Percentiles rank a stretch among this genome's conserved stretches.
These are phyloP conservation scores for Euzetes globulus DNA, from an alignment of 2,888 invertebrate genomes.

Conservation along the genomic window DNA sequence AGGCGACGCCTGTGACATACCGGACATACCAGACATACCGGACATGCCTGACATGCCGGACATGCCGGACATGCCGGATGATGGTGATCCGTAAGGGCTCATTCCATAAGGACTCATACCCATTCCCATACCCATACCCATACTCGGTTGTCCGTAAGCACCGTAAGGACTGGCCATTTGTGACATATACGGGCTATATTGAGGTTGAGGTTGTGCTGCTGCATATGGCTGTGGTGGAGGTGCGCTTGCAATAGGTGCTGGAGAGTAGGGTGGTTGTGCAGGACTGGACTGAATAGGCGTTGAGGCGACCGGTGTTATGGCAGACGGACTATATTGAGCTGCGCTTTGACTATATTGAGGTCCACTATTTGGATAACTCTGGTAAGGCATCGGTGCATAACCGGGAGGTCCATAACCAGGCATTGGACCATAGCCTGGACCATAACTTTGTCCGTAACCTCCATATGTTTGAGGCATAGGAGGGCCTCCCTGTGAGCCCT, in stretches of 20 bases:
- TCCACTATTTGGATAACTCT: not conserved
- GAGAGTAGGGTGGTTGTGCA: not conserved
- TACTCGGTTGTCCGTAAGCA: not conserved
- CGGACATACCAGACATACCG: no score
- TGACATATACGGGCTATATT: not conserved
- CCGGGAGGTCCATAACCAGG: not conserved
- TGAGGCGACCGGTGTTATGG: not conserved
- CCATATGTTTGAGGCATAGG: not conserved
- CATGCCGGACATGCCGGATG: no score
- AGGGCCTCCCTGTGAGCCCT: not conserved
- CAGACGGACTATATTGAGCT: slow-evolving; percentile 12
- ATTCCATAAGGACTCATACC: not conserved
- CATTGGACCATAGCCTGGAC: not conserved
- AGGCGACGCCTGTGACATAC: not conserved
- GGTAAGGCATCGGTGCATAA: not conserved
- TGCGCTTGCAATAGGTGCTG: not conserved
- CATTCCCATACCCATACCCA: no score
- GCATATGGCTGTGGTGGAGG: not conserved
- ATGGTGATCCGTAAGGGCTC: not conserved
- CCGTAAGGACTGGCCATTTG: slow-evolving; percentile 13
- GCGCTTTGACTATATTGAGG: slow-evolving; percentile 17
- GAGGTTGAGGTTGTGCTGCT: not conserved
- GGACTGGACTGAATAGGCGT: not conserved
- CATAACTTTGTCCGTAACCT: not conserved
- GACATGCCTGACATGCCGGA: no score